Percentiles rank a stretch among this genome's conserved stretches.
Evolutionary conservation across 2,797 vertebrate genomes (phyloP).

Genomic region (Chiroxiphia lanceolata): DNA sequence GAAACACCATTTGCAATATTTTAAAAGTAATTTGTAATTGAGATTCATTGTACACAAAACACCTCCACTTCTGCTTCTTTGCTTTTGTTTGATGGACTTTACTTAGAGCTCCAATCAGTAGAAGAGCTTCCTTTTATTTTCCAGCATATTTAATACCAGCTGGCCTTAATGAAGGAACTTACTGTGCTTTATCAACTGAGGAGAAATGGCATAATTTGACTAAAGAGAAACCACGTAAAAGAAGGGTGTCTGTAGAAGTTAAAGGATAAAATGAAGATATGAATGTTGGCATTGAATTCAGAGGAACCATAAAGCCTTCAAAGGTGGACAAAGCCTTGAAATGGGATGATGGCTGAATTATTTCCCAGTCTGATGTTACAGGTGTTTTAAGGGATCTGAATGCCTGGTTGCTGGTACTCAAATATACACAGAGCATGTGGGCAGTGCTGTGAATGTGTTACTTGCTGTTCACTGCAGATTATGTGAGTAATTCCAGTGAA

Average conservation of each 20-base stretch:
- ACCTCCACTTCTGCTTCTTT: background rate
- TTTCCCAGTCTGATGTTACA: background rate
- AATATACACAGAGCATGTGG: background rate
- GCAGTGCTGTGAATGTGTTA: background rate
- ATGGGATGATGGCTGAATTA: background rate
- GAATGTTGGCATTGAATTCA: background rate
- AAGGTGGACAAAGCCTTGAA: background rate
- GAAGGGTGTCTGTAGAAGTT: background rate
- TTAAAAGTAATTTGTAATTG: background rate
- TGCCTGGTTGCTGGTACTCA: background rate
- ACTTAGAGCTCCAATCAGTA: background rate
- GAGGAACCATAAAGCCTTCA: background rate
- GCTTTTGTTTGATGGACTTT: background rate
- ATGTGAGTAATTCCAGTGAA: background rate
- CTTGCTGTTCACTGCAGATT: background rate
- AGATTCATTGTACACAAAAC: background rate
- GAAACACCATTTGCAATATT: background rate
- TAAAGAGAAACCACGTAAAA: background rate
- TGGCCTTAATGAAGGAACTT: background rate
- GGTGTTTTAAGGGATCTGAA: background rate
- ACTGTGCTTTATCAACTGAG: background rate
- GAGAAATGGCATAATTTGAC: background rate
- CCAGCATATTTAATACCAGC: background rate
- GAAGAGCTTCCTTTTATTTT: background rate
- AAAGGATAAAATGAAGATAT: background rate